These are phyloP conservation scores for Chamaea fasciata DNA, from an alignment of 2,113 vertebrate species.

Conservation along the genomic window DNA sequence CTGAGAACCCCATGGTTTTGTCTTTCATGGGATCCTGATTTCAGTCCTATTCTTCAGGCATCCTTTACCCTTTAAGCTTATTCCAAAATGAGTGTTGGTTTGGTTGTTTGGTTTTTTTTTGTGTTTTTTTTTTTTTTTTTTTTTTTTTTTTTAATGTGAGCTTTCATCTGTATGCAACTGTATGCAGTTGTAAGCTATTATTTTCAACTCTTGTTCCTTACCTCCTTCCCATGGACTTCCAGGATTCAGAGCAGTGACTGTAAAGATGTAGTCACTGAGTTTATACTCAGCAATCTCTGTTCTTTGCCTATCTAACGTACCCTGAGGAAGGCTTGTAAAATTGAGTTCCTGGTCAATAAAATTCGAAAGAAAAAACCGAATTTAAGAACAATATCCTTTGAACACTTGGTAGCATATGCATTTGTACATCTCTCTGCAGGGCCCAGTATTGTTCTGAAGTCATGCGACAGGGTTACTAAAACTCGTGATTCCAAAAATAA, in stretches of 20 bases:
- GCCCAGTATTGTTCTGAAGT: neutral
- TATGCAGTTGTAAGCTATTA: neutral
- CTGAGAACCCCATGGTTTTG: neutral
- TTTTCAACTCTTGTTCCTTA: neutral
- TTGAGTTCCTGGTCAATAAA: neutral
- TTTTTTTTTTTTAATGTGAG: neutral
- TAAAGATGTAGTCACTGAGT: neutral
- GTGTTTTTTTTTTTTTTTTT: neutral
- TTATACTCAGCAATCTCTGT: neutral
- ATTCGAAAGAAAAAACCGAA: neutral
- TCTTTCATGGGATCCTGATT: neutral
- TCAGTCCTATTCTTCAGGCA: neutral
- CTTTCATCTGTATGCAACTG: neutral
- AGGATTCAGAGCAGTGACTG: neutral
- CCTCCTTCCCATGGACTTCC: neutral
- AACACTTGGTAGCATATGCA: neutral
- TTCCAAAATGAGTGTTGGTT: neutral
- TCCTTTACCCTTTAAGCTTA: neutral
- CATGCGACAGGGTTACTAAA: neutral
- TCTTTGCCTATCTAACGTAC: neutral
- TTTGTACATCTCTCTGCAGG: neutral
- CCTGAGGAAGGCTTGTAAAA: neutral
- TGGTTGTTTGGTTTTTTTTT: too few species aligned
- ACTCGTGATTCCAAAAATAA: neutral
- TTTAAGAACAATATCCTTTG: neutral